Base-by-base conservation (phyloP, 2,113 vertebrate genomes). In the Oncorhynchus gorbuscha region DNA sequence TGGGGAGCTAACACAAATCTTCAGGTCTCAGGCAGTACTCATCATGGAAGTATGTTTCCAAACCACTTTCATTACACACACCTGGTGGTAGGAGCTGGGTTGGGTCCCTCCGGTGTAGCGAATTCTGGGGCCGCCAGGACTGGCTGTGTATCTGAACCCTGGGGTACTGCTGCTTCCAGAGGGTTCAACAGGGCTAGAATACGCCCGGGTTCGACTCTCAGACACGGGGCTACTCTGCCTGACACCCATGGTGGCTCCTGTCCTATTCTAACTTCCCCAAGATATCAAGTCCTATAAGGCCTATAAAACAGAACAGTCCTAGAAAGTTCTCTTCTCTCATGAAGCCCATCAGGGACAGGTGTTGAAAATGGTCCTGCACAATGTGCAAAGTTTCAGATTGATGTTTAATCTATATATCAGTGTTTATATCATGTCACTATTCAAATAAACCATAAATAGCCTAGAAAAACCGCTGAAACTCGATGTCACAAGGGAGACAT, bases 141-240 rank as follows among this genome's bases (percentile, higher is more conserved):
- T 90, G 28, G 81, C 89, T 28, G 86, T 90, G 88, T 89, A 94
- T 76, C 92, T 88, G 24, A 90, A 90, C 64, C 89, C 93, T 12
- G 92, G 90, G 5, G 92, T 85, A 72, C 93, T 90, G 5, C 92
- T 89, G 26, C 88, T 88, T 16, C 88, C 87, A 69, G 94, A 95
- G 67, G 94, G 94, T 30, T 97, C 83, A 72, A 97, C 96, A 32
- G 96, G 97, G 84, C 96, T 95, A 68, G 96, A 98, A 81, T 95
- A 98, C 71, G 95, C 96, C 80, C 97, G 94, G 84, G 96, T 92
- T 84, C 97, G 96, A 84, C 95, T 93, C 72, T 94, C 94, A 51
- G 93, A 93, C 1, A 90, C 92, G 0, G 91, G 89, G 78, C 80
- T 94, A 88, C 93, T 95, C 90, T 95, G 97, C 86, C 96, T 97